Percentiles rank a stretch among this genome's conserved stretches.
Conservation (phyloP, 2,113 vertebrate genomes). For the Scatophagus argus region DNA sequence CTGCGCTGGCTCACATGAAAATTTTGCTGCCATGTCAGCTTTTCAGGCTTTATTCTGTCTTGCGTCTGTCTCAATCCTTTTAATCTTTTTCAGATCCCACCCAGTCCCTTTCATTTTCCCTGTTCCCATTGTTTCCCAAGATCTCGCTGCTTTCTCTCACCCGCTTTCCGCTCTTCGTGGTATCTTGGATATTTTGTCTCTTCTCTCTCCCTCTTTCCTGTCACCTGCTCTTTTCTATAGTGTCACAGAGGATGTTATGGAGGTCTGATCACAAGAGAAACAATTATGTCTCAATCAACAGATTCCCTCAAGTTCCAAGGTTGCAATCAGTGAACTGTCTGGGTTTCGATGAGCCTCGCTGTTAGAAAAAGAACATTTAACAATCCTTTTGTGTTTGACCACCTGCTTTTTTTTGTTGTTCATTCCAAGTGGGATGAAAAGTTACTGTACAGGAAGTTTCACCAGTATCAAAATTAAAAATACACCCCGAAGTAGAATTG, state of each 20-base stretch:
- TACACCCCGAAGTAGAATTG: too few relatives aligned
- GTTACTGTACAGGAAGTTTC: neutral
- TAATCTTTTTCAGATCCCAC: slow-evolving; percentile 59
- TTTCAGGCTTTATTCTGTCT: slow-evolving; percentile 31
- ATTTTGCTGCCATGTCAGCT: slow-evolving; percentile 38
- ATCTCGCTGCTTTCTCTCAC: slow-evolving; percentile 23
- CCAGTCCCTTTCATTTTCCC: slow-evolving; percentile 36
- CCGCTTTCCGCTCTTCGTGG: neutral
- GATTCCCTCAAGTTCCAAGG: neutral
- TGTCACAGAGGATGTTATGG: too few relatives aligned
- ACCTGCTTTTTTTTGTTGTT: neutral
- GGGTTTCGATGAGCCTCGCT: neutral
- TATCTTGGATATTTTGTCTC: neutral
- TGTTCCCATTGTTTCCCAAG: slow-evolving; percentile 32
- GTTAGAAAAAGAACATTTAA: neutral
- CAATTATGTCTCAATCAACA: neutral
- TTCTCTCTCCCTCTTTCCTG: neutral
- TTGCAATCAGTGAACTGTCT: neutral
- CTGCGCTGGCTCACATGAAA: slow-evolving; percentile 33
- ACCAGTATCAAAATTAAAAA: neutral
- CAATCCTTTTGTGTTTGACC: neutral
- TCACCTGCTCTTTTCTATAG: neutral
- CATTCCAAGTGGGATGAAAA: neutral
- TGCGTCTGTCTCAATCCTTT: slow-evolving; percentile 32
- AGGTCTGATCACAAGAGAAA: neutral